Evolutionary conservation across 2,797 vertebrate genomes (phyloP).

Genomic region (Onychomys leucogaster): DNA sequence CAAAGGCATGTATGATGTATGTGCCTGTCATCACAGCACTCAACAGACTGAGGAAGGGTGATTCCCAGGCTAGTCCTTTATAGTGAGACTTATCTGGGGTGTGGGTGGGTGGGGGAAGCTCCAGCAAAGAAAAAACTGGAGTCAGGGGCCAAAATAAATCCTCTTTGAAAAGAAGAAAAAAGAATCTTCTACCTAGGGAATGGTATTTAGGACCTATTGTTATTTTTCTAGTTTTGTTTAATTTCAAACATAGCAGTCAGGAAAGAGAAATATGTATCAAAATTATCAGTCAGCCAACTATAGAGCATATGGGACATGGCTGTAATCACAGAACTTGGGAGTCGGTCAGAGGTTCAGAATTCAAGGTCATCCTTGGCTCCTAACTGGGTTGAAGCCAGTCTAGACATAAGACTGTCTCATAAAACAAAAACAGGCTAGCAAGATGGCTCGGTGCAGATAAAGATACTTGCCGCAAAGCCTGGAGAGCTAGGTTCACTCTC

Average conservation of each 20-base stretch:
- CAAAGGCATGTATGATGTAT: not conserved
- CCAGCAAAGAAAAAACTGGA: not conserved
- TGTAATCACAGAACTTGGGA: not conserved
- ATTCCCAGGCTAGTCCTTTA: not conserved
- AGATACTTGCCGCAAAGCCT: not conserved
- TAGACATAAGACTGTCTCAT: not conserved
- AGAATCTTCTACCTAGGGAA: not conserved
- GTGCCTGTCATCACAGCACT: not conserved
- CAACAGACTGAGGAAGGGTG: not conserved
- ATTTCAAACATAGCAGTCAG: not conserved
- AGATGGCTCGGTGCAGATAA: not conserved
- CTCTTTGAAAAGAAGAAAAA: not conserved
- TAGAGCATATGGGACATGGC: not conserved
- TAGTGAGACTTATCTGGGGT: not conserved
- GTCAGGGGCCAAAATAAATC: not conserved
- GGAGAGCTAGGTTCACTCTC: not conserved
- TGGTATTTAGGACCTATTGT: not conserved
- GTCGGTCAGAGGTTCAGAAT: not conserved
- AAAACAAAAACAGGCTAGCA: not conserved
- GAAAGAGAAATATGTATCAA: not conserved
- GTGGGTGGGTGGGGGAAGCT: rapidly evolving
- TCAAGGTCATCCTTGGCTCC: not conserved
- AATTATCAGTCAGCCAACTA: not conserved
- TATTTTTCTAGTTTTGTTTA: not conserved
- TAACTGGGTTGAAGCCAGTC: not conserved